Base-by-base conservation (phyloP, 2,888 invertebrate genomes). In the Timema podura region DNA sequence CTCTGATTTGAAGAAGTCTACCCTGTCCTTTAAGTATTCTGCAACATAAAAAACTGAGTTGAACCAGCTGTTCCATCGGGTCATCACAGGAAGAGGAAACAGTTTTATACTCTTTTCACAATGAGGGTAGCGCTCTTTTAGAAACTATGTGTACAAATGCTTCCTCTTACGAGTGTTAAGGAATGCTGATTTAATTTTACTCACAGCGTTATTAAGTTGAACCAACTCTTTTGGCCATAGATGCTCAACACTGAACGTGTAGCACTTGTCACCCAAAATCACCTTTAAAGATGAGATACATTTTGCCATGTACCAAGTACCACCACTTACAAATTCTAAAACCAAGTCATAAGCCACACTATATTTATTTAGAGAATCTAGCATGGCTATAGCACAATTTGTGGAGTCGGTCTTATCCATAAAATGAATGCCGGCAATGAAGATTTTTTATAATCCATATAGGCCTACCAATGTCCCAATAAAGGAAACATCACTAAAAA, bases 251-350 rank as follows among this genome's bases (percentile, higher is more conserved):
- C 59, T 59, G 30, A 11, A 59, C 11, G 30, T 59, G 59, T 44
- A 59, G 44, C 44, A 59, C 59, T 59, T 59, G 13, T 59, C 59
- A 59, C 16, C 59, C 59, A 59, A 5, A 59, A 59, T 59, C 6
- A 5, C 59, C 44, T 59, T 59, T 16, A 16, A 11, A 16, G 30
- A 59, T 15, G 16, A 16, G 44, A 16, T 10, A 15, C 59, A 59
- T 45, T 16, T 16, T 9, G 59, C 2, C 15, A 13, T 15, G 5
- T 61, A 61, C 8, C 16, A 45, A 16, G 16, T 16, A 44, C 30
- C 59, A 59, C 16, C 59, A 59, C 59, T 59, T 30, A 59, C 59
- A 30, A 59, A 59, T 44, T 7, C 59, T 44, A 59, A 8, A 10
- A 59, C 59, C 16, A 16, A 59, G 13, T 16, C 59, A 11, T 59